A percentile compares a stretch with the other conserved stretches of the same genome.
Evolutionary conservation across 2,113 vertebrate genomes (phyloP).

Genomic region (Gobius niger): DNA sequence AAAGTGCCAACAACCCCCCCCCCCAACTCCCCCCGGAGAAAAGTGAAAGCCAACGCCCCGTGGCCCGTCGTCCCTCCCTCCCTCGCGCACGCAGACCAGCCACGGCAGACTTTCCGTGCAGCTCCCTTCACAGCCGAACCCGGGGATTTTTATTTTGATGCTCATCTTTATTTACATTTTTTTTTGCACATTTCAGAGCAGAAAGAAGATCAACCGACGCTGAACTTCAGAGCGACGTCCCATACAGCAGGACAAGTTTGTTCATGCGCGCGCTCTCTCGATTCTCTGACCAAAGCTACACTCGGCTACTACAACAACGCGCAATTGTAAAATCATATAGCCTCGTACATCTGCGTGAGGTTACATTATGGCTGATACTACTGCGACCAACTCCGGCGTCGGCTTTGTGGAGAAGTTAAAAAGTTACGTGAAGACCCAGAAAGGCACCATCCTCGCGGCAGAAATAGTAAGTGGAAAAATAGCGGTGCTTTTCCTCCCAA

Average conservation of each 20-base stretch:
- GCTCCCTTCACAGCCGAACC: not conserved
- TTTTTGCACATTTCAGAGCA: not conserved
- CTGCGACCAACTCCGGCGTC: not conserved
- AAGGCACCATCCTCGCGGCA: conserved; percentile 67
- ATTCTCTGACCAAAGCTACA: not conserved
- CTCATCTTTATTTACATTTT: not conserved
- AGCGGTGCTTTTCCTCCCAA: not conserved
- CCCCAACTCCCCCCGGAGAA: conserved; percentile 7
- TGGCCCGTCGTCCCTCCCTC: not conserved
- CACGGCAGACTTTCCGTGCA: fast-evolving
- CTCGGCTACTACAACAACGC: not conserved
- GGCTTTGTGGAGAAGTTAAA: conserved; percentile 61
- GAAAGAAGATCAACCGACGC: not conserved
- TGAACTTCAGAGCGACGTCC: not conserved
- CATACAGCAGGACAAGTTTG: conserved; percentile 19
- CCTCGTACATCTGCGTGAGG: not conserved
- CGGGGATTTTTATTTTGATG: not conserved
- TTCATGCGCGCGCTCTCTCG: not conserved
- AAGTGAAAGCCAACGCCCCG: conserved; percentile 59
- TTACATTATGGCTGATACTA: conserved; percentile 67
- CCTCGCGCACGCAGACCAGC: not conserved
- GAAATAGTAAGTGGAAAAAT: conserved; percentile 73
- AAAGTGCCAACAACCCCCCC: not conserved
- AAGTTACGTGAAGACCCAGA: conserved; percentile 68
- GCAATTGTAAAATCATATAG: not conserved